Base-by-base conservation (phyloP, 1,140 invertebrate genomes). In the Zaprionus gabonicus region DNA sequence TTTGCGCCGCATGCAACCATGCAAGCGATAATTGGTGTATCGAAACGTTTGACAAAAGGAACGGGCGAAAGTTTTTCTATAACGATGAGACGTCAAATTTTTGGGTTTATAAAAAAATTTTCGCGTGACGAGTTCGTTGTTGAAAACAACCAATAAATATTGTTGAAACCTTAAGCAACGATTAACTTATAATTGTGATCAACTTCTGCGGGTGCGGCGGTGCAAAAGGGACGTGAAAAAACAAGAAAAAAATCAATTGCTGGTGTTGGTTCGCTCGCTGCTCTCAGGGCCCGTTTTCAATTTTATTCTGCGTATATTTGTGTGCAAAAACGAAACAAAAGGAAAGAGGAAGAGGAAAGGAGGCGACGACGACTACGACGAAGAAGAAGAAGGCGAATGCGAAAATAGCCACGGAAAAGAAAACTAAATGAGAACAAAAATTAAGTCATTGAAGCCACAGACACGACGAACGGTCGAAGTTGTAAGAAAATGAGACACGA, bases 81-180 rank as follows among this genome's bases (percentile, higher is more conserved):
- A 84, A 86, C 82, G 82, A 85, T 85, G 82, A 85, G 79, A 85
- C 84, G 82, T 85, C 81, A 80, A 85, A 85, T 85, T 85, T 84
- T 85, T 86, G 79, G 79, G 41, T 73, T 77, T 73, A 64, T 58
- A 77, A 73, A 76, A 76, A 77, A 85, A 79, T 85, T 85, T 86
- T 85, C 82, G 82, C 71, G 82, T 85, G 84, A 90, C 85, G 83
- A 88, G 75, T 87, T 88, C 81, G 84, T 90, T 83, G 85, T 88
- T 58, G 81, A 90, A 90, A 88, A 85, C 70, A 85, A 74, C 59
- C 23, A 72, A 56, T 73, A 46, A 76, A 63, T 74, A 71, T 62
- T 66, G 64, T 85, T 86, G 66, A 66, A 71, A 68, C 81, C 71
- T 68, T 69, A 86, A 41, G 68, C 75, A 79, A 85, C 41, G 51